Base-by-base conservation (phyloP, 1,140 invertebrate species). In the Temnothorax curvispinosus region DNA sequence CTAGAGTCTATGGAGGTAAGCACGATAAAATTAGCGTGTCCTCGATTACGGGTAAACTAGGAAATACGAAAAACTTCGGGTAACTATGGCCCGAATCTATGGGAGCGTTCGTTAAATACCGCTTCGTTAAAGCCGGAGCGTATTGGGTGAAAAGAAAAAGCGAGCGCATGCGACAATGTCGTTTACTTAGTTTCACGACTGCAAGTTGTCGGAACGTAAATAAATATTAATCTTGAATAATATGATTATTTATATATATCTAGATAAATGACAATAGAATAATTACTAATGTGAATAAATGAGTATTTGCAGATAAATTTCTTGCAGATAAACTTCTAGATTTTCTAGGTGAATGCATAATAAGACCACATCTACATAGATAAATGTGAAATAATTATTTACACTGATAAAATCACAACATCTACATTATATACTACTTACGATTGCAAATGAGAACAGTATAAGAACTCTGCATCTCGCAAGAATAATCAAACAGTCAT, bases 21-120 rank as follows among this genome's bases (percentile, higher is more conserved):
- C 80, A 15, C 67, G 80, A 74, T 74, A 74, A 84, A 84, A 84
- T 84, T 84, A 84, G 41, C 80, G 80, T 82, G 67, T 60, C 80
- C 69, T 62, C 69, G 69, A 84, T 84, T 84, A 74, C 54, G 27
- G 27, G 41, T 62, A 58, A 82, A 58, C 50, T 56, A 47, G 52
- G 50, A 60, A 75, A 84, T 75, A 41, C 54, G 80, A 84, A 84
- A 84, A 84, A 72, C 80, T 60, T 72, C 2, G 41, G 41, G 7
- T 47, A 60, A 60, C 52, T 60, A 35, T 47, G 67, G 13, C 18
- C 41, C 27, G 67, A 60, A 58, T 74, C 41, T 74, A 21, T 32
- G 52, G 9, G 13, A 41, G 69, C 41, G 27, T 74, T 74, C 69
- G 13, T 84, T 62, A 47, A 60, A 38, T 21, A 47, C 21, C 15